A percentile compares a stretch with the other conserved stretches of the same genome.
These are phyloP conservation scores for Eulithis prunata DNA, from an alignment of 2,888 invertebrate genomes.

Conservation along the genomic window DNA sequence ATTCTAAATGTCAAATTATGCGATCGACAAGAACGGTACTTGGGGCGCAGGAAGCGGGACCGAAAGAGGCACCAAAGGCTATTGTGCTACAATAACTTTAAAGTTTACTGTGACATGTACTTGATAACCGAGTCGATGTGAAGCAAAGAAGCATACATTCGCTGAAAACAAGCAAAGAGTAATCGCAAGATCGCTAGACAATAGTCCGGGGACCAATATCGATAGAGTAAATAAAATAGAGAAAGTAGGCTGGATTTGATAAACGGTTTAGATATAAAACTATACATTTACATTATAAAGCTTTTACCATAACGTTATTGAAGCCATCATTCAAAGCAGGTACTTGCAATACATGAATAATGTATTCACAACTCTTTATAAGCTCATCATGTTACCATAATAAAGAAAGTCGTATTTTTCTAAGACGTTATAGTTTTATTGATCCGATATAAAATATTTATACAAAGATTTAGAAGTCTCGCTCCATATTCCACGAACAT, in stretches of 20 bases:
- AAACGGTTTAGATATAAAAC: conserved; percentile 37
- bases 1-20: no score
- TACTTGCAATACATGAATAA: conserved; percentile 33
- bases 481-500: neutral
- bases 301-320: conserved; percentile 43
- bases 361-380: conserved; percentile 35
- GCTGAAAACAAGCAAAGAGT: no score
- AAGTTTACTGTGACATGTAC: no score
- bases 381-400: conserved; percentile 29
- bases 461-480: neutral
- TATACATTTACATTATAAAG: conserved; percentile 42
- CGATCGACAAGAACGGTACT: no score
- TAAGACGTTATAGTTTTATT: conserved; percentile 14
- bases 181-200: neutral
- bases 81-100: no score
- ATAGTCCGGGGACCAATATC: neutral
- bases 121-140: no score
- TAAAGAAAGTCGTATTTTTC: conserved; percentile 17
- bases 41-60: no score
- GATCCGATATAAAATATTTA: conserved; percentile 39
- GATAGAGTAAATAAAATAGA: conserved; percentile 26
- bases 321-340: conserved; percentile 31
- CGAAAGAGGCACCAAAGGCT: no score
- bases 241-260: conserved; percentile 38
- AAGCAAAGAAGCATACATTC: no score